Percentiles rank a stretch among this genome's conserved stretches.
Conservation (phyloP, 2,888 invertebrate species). For the Drosophila acutilabella region DNA sequence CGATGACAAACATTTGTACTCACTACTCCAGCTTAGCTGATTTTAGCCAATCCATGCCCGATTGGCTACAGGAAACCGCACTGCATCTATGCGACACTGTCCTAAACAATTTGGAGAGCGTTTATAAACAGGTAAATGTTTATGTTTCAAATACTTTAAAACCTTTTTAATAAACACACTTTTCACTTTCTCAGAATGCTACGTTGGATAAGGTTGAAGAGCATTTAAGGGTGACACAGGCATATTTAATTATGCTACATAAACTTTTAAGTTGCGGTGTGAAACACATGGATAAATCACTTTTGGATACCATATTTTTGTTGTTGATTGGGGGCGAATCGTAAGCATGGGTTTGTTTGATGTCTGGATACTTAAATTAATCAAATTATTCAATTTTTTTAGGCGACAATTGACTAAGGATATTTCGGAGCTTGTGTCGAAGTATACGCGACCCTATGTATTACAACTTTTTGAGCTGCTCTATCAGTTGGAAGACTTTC, state of each 20-base stretch:
- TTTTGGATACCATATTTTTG: constrained; percentile 41
- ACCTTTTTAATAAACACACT: neutral
- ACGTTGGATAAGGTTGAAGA: constrained; percentile 55
- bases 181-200: constrained; percentile 39
- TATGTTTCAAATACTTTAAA: neutral
- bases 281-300: constrained; percentile 73
- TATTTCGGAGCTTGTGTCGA: constrained; percentile 23
- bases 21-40: constrained; percentile 37
- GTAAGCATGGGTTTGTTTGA: constrained; percentile 23
- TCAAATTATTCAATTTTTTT: neutral
- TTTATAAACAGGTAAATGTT: constrained; percentile 38
- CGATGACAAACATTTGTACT: constrained; percentile 54
- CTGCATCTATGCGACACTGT: constrained; percentile 54
- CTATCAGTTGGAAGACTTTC: constrained; percentile 54
- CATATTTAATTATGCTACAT: constrained; percentile 64
- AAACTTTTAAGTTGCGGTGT: constrained; percentile 48
- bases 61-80: constrained; percentile 59
- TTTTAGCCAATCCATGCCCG: constrained; percentile 7
- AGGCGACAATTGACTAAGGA: constrained; percentile 42
- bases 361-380: neutral
- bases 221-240: constrained; percentile 61
- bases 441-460: constrained; percentile 47
- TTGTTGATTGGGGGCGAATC: constrained; percentile 34
- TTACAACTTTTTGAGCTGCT: constrained; percentile 51
- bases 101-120: constrained; percentile 43